A percentile compares a stretch with the other conserved stretches of the same genome.
These are phyloP conservation scores for Falco columbarius DNA, from an alignment of 2,797 vertebrate species.

Conservation along the genomic window DNA sequence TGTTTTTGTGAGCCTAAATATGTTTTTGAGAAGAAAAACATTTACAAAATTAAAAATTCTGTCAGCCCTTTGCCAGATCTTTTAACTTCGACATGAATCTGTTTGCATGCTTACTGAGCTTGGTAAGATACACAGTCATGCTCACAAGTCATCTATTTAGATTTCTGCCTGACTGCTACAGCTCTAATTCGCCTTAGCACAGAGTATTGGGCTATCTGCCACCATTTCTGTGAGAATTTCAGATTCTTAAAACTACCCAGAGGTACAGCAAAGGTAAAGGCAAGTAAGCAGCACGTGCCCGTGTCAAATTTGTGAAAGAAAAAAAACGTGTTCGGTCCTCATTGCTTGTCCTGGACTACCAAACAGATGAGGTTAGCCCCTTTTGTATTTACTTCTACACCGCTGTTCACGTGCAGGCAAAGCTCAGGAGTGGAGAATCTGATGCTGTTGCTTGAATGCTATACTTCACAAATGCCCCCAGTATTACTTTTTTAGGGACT, in stretches of 20 bases:
- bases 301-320: neutral
- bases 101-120: neutral
- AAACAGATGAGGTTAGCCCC: neutral
- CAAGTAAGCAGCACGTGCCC: neutral
- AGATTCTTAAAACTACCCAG: neutral
- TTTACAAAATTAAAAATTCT: constrained; percentile 15
- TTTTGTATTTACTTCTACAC: neutral
- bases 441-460: neutral
- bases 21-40: neutral
- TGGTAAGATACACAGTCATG: neutral
- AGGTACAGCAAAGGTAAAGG: neutral
- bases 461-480: neutral
- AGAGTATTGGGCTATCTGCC: neutral
- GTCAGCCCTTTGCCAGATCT: neutral
- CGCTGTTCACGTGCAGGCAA: rapidly evolving
- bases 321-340: neutral
- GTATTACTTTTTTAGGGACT: neutral
- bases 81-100: neutral
- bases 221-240: neutral
- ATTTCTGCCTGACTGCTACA: neutral
- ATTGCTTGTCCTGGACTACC: neutral
- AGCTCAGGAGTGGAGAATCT: neutral
- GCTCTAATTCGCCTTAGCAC: neutral
- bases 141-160: neutral
- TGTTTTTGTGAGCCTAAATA: neutral